Evolutionary conservation across 2,113 vertebrate genomes (phyloP), one percentile per base, ranked within the genome.

Genomic region (Agapornis roseicollis): DNA sequence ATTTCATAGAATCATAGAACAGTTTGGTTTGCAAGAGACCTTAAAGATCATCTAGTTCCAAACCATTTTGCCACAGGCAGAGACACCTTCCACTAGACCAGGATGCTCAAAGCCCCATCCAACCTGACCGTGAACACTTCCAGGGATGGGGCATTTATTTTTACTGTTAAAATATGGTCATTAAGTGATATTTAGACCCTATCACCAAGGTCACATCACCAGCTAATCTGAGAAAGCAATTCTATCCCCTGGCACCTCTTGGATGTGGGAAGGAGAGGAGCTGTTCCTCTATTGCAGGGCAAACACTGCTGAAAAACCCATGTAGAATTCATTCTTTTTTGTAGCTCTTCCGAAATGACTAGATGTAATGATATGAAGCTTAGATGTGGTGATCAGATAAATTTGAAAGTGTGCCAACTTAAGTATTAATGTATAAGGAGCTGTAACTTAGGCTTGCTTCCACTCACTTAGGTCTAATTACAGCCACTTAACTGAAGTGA

Each of bases 391-490:
- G 33, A 93, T 91, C 69, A 89, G 74, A 71, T 74, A 85, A 69
- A 85, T 77, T 56, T 95, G 85, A 85, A 91, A 82, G 37, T 41
- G 46, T 80, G 85, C 64, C 91, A 94, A 83, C 80, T 70, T 47
- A 80, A 80, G 66, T 80, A 69, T 64, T 50, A 81, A 55, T 47
- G 17, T 72, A 28, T 82, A 81, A 88, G 18, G 33, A 89, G 60
- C 53, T 80, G 49, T 74, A 86, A 93, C 63, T 95, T 27, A 55
- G 53, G 14, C 27, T 93, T 85, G 28, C 71, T 94, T 82, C 74
- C 79, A 93, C 37, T 85, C 79, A 80, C 71, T 93, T 80, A 63
- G 31, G 60, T 69, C 53, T 96, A 94, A 95, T 94, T 95, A 94
- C 60, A 85, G 46, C 27, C 47, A 55, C 60, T 89, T 95, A 63